phyloP scores from a whole-genome alignment of 2,113 vertebrate species.

The Heterocephalus glaber region DNA sequence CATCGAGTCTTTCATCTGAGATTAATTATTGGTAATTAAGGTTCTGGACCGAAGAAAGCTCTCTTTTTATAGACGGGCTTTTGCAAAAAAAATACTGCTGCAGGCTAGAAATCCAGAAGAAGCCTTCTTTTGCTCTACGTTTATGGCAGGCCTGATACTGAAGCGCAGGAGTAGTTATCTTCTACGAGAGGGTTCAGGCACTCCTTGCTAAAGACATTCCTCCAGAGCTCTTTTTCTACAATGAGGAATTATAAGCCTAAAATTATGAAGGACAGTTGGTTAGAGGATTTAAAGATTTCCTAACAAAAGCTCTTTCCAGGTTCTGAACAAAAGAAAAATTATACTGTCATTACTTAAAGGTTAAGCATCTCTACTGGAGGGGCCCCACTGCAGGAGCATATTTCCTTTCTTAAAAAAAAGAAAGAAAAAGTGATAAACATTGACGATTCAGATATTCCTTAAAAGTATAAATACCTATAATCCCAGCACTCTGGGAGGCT shows the following conservation, averaged over 20 bases:
- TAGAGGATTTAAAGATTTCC: neutral
- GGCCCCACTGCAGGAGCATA: neutral
- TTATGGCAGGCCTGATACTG: neutral
- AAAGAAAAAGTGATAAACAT: neutral
- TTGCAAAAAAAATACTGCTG: neutral
- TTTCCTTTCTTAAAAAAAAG: neutral
- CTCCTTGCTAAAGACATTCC: neutral
- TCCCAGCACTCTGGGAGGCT: neutral
- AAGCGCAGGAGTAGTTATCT: neutral
- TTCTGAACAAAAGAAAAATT: neutral
- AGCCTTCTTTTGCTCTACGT: neutral
- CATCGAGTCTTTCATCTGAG: slow-evolving; percentile 49
- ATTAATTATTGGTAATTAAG: slow-evolving; percentile 50
- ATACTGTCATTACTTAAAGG: neutral
- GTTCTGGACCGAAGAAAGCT: neutral
- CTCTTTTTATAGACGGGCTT: neutral
- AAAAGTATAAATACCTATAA: neutral
- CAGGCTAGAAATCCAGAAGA: neutral
- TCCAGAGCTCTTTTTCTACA: neutral
- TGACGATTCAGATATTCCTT: neutral
- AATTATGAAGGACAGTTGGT: neutral
- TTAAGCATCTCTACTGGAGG: neutral
- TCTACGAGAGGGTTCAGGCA: neutral
- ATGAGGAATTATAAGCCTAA: neutral
- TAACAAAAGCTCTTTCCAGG: neutral